phyloP scores from a whole-genome alignment of 2,888 invertebrate species.

The Eumacrocentrus americanus region DNA sequence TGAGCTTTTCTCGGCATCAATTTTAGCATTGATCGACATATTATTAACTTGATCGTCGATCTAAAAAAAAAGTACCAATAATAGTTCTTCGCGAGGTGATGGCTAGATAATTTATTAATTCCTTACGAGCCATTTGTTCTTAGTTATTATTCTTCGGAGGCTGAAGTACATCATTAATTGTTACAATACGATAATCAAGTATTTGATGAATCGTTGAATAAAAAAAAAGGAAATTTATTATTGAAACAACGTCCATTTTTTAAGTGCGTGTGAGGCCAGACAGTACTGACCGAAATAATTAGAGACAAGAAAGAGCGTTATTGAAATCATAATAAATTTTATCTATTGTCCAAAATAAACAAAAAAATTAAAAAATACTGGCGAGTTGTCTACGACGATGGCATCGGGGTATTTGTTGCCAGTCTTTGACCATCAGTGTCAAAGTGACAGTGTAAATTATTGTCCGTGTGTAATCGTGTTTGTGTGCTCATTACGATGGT shows the following conservation, averaged over 20 bases:
- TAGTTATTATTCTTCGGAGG: neutral
- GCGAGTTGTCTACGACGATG: slow-evolving; percentile 13
- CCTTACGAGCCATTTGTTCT: neutral
- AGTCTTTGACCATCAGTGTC: too few relatives aligned
- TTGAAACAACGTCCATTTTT: slow-evolving; percentile 34
- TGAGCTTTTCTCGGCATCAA: neutral
- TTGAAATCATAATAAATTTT: slow-evolving; percentile 28
- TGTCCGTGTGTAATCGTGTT: slow-evolving; percentile 16
- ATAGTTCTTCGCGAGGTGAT: slow-evolving; percentile 3
- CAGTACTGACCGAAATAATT: too few relatives aligned
- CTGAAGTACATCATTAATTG: neutral
- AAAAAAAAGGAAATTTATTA: slow-evolving; percentile 23
- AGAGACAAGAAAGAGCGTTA: slow-evolving; percentile 23
- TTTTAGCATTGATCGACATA: too few relatives aligned
- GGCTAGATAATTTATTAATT: slow-evolving; percentile 1
- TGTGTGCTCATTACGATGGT: slow-evolving; percentile 14
- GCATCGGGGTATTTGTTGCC: slow-evolving; percentile 18
- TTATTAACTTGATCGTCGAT: neutral
- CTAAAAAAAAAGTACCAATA: neutral
- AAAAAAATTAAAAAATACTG: slow-evolving; percentile 3
- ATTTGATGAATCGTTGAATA: slow-evolving; percentile 20
- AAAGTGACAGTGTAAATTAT: slow-evolving; percentile 20
- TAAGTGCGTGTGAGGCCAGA: slow-evolving; percentile 23
- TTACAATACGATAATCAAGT: slow-evolving; percentile 8
- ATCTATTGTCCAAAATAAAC: slow-evolving; percentile 21